Evolutionary conservation across 2,888 invertebrate genomes (phyloP).

Genomic region (Caenorhabditis sulstoni): DNA sequence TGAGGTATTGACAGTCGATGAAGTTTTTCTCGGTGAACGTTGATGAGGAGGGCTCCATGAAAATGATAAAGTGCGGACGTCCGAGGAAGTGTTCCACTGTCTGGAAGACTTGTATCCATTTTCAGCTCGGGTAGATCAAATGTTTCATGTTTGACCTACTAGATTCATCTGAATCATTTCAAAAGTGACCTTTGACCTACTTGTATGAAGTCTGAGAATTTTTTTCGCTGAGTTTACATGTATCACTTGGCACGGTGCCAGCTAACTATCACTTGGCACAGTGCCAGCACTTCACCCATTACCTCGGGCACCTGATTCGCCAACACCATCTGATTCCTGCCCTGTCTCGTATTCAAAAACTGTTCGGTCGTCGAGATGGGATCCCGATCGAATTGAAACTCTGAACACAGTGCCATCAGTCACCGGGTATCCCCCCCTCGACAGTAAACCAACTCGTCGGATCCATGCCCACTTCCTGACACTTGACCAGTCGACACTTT

Average conservation of each 20-base stretch:
- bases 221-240: no score
- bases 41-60: slow-evolving; percentile 12
- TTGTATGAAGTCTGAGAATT: no score
- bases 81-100: slow-evolving; percentile 44
- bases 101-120: slow-evolving; percentile 8
- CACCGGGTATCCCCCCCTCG: no score
- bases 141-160: no score
- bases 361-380: slow-evolving; percentile 32
- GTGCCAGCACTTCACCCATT: no score
- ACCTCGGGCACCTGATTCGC: slow-evolving; percentile 19
- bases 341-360: neutral
- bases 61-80: slow-evolving; percentile 39
- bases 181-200: no score
- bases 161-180: no score
- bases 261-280: no score
- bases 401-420: neutral
- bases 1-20: slow-evolving; percentile 39
- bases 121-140: neutral
- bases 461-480: slow-evolving; percentile 61
- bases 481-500: slow-evolving; percentile 56
- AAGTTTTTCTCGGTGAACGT: slow-evolving; percentile 26
- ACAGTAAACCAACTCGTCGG: slow-evolving; percentile 49
- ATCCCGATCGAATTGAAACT: slow-evolving; percentile 49
- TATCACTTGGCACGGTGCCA: no score
- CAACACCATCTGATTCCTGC: neutral